These are phyloP conservation scores for Agrotis clavis DNA, from an alignment of 2,888 invertebrate genomes.

Conservation along the genomic window DNA sequence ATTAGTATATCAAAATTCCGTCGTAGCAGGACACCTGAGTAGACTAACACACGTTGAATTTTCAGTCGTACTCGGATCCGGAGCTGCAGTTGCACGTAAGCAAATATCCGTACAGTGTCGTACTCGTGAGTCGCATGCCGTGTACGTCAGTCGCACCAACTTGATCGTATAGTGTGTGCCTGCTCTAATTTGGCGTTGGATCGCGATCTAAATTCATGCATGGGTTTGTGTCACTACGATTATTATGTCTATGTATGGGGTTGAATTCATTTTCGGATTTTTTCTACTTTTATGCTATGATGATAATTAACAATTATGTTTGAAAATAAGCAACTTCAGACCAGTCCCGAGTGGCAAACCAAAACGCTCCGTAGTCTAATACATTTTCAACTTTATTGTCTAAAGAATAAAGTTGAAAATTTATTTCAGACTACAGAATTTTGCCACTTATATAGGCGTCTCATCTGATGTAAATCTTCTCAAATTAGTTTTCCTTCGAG, in stretches of 20 bases:
- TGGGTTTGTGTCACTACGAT: conserved; percentile 37
- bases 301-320: conserved; percentile 6
- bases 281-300: neutral
- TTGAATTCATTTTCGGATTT: conserved; percentile 1
- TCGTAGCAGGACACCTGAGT: conserved; percentile 76
- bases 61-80: conserved; percentile 90
- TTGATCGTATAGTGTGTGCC: conserved; percentile 67
- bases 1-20: conserved; percentile 48
- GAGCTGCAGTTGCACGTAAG: conserved; percentile 89
- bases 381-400: no score
- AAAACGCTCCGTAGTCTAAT: no score
- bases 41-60: conserved; percentile 88
- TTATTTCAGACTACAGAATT: no score
- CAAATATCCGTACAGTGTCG: conserved; percentile 83
- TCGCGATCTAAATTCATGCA: conserved; percentile 40
- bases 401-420: no score
- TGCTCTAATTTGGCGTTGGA: conserved; percentile 56
- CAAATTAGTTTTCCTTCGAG: conserved; percentile 5
- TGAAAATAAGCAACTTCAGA: neutral
- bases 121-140: conserved; percentile 86
- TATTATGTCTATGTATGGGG: conserved; percentile 33
- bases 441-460: no score
- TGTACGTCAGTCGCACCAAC: conserved; percentile 82
- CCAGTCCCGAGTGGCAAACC: no score
- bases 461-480: neutral